Percentiles rank a stretch among this genome's conserved stretches.
Evolutionary conservation across 2,113 vertebrate species (phyloP).

Genomic region (Struthio camelus): DNA sequence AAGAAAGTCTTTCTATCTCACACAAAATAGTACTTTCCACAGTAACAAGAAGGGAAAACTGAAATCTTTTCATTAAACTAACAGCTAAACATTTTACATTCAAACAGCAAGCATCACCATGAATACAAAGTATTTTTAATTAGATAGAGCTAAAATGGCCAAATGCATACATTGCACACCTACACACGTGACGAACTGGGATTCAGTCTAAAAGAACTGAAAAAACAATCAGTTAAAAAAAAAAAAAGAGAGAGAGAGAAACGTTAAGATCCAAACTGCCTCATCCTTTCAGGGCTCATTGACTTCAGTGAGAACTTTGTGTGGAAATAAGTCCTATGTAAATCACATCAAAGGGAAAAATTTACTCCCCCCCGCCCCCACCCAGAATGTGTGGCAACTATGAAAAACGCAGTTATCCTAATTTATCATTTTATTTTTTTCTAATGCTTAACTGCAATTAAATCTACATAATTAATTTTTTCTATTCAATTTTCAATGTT

Average conservation of each 20-base stretch:
- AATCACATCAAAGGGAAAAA: not conserved
- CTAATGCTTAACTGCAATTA: not conserved
- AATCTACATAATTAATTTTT: not conserved
- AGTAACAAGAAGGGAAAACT: not conserved
- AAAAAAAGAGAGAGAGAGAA: not conserved
- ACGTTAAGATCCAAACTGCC: not conserved
- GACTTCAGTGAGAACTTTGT: slow-evolving; percentile 46
- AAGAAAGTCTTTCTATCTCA: not conserved
- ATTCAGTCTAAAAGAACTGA: not conserved
- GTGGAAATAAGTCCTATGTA: not conserved
- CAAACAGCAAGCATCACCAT: not conserved
- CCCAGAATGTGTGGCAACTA: not conserved
- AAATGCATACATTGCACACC: not conserved
- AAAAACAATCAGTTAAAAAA: not conserved
- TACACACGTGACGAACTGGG: not conserved
- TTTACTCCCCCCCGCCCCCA: not conserved
- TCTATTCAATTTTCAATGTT: not conserved
- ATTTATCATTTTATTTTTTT: not conserved
- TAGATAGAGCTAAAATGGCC: not conserved
- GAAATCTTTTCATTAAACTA: not conserved
- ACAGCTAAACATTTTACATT: not conserved
- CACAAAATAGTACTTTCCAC: not conserved
- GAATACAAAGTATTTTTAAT: not conserved
- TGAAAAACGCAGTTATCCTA: not conserved
- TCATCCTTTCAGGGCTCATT: slow-evolving; percentile 2